Evolutionary conservation across 2,113 vertebrate genomes (phyloP), one percentile per base, ranked within the genome.

Genomic region (Oncorhynchus gorbuscha): DNA sequence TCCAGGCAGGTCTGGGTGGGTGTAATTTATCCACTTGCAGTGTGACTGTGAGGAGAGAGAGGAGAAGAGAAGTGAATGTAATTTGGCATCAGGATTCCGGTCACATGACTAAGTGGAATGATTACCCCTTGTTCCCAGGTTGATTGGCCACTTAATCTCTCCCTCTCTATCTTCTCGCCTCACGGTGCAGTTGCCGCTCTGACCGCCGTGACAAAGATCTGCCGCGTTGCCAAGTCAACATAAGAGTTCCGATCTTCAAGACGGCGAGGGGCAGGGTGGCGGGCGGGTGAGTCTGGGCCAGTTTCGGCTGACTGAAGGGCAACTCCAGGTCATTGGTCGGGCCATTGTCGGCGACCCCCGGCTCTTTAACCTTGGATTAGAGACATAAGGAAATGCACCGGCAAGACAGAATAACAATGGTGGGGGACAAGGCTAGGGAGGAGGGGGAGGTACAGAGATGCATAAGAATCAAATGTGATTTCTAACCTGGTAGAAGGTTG

Each of bases 101-200:
- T 61, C 79, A 79, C 58, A 70, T 78, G 79, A 81, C 79, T 79
- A 82, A 85, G 87, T 90, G 87, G 81, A 92, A 90, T 88, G 86
- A 94, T 93, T 91, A 85, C 86, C 83, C 83, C 71, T 83, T 79
- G 85, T 87, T 89, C 87, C 80, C 76, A 84, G 83, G 83, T 78
- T 92, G 91, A 93, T 92, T 92, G 91, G 89, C 88, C 91, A 91
- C 89, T 93, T 92, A 90, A 93, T 93, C 91, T 92, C 83, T 78
- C 76, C 32, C 26, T 30, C 64, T 66, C 64, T 26, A 26, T 66
- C 64, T 67, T 22, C 65, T 67, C 65, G 39, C 39, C 39, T 45
- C 9, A 45, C 39, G 39, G 39, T 45, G 39, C 39, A 9, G 39
- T 45, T 30, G 13, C 16, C 26, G 24, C 4, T 67, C 65, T 12